Conservation (phyloP, 2,797 vertebrate genomes). For the Arrhamphus sclerolepis region DNA sequence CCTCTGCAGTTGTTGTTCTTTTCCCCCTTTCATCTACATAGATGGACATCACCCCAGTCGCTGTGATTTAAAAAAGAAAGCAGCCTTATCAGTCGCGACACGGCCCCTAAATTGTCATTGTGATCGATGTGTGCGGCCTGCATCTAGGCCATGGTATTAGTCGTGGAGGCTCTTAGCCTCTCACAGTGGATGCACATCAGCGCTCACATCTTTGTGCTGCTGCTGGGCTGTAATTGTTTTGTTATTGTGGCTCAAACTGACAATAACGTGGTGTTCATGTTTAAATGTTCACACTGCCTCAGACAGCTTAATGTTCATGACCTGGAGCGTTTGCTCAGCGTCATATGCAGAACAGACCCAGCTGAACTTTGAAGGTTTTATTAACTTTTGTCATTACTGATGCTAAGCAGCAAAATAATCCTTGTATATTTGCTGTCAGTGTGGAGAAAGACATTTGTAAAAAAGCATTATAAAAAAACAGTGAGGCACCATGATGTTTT, state of each 20-base stretch:
- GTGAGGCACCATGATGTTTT: constrained; percentile 48
- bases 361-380: neutral
- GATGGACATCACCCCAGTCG: constrained; percentile 36
- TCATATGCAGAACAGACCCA: constrained; percentile 11
- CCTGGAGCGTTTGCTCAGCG: constrained; percentile 28
- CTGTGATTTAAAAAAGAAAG: constrained; percentile 19
- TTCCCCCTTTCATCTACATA: constrained; percentile 51
- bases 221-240: constrained; percentile 57
- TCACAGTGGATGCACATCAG: constrained; percentile 51
- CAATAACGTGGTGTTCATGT: constrained; percentile 32
- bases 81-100: constrained; percentile 47
- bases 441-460: too few relatives aligned
- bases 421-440: neutral
- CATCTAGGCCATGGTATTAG: constrained; percentile 69
- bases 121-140: constrained; percentile 67
- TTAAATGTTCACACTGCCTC: constrained; percentile 39
- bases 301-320: constrained; percentile 21
- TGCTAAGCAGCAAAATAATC: neutral
- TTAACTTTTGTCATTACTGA: neutral
- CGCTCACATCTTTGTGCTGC: constrained; percentile 51
- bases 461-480: constrained; percentile 3
- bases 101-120: constrained; percentile 64
- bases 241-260: constrained; percentile 48
- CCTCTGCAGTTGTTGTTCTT: neutral
- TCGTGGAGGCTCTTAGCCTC: constrained; percentile 39